Conservation (phyloP, 1,140 invertebrate genomes). For the Drosophila yakuba region DNA sequence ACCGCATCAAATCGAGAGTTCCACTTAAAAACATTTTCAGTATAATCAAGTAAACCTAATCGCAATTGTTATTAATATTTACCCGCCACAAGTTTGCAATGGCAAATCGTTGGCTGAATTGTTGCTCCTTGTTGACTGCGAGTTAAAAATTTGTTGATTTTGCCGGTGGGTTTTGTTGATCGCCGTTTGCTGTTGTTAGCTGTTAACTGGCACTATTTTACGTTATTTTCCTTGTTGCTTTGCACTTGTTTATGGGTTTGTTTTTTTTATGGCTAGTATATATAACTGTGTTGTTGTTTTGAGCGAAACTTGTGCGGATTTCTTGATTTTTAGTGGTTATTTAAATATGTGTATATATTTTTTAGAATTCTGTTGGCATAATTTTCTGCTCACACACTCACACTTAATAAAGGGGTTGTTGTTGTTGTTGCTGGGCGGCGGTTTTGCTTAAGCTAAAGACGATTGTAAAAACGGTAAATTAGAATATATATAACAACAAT, state of each 20-base stretch:
- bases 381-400: constrained; percentile 62
- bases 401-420: neutral
- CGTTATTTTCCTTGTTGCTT: constrained; percentile 40
- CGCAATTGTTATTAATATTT: constrained; percentile 32
- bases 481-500: constrained; percentile 43
- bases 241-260: constrained; percentile 48
- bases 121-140: constrained; percentile 41
- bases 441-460: constrained; percentile 69
- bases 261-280: constrained; percentile 41
- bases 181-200: constrained; percentile 29
- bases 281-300: constrained; percentile 55
- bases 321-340: constrained; percentile 27
- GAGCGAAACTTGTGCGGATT: constrained; percentile 66
- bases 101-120: constrained; percentile 17
- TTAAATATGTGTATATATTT: constrained; percentile 28
- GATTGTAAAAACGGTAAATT: constrained; percentile 50
- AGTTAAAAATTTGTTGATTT: constrained; percentile 16
- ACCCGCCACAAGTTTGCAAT: constrained; percentile 48
- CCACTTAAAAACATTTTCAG: neutral
- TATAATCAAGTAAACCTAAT: neutral
- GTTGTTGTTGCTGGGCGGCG: constrained; percentile 54
- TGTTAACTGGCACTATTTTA: constrained; percentile 52
- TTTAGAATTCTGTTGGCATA: constrained; percentile 47
- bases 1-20: too few relatives aligned
- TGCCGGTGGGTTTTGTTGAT: constrained; percentile 35